phyloP scores from a whole-genome alignment of 2,797 vertebrate species.

The Dromococcyx pavoninus region DNA sequence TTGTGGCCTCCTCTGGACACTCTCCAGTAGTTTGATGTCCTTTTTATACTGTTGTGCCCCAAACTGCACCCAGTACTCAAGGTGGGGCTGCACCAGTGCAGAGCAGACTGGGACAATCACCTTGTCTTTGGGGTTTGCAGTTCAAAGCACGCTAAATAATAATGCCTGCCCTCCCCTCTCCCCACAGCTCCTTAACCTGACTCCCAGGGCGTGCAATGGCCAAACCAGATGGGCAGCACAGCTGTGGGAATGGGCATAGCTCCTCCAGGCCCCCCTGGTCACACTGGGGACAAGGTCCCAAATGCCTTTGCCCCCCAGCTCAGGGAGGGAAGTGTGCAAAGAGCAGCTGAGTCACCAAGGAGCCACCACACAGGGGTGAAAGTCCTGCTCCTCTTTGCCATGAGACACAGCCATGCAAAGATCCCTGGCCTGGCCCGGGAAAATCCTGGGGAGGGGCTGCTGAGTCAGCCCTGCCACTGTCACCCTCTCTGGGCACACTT shows the following conservation, averaged over 20 bases:
- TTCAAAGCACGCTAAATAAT: constrained; percentile 38
- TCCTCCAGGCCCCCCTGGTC: neutral
- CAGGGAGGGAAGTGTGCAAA: neutral
- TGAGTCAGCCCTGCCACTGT: neutral
- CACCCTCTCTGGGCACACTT: neutral
- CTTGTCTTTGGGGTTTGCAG: constrained; percentile 24
- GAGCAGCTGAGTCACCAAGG: neutral
- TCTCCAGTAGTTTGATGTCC: no score
- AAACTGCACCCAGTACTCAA: no score
- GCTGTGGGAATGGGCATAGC: neutral
- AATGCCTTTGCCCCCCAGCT: neutral
- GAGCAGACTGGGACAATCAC: no score
- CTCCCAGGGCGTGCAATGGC: neutral
- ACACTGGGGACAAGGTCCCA: fast-evolving
- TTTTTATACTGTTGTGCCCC: no score
- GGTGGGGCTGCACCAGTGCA: no score
- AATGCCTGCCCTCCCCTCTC: no score
- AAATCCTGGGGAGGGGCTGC: neutral
- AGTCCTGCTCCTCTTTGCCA: neutral
- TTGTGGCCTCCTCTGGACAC: no score
- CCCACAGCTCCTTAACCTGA: neutral
- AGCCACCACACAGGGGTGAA: neutral
- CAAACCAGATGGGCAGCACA: neutral
- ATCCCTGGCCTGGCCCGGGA: neutral
- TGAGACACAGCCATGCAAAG: neutral